These are phyloP conservation scores for Coccyzus lansbergi DNA, from an alignment of 2,797 vertebrate species.

Conservation along the genomic window DNA sequence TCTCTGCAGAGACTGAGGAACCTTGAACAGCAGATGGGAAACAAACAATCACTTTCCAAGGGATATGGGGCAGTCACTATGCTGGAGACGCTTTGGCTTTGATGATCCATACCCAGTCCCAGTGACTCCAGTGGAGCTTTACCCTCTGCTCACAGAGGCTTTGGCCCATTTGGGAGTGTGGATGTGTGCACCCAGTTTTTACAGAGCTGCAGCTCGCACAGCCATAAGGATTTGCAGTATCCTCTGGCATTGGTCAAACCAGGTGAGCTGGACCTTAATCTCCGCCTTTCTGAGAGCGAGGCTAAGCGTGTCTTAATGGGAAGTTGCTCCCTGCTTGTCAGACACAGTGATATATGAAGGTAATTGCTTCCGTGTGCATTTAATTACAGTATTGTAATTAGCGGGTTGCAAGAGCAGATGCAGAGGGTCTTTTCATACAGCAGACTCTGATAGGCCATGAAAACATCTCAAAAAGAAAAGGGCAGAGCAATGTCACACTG, in stretches of 20 bases:
- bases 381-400: slow-evolving; percentile 74
- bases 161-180: accelerated
- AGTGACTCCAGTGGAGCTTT: background rate
- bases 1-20: background rate
- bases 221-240: background rate
- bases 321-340: slow-evolving; percentile 30
- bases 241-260: background rate
- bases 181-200: accelerated
- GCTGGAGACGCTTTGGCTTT: background rate
- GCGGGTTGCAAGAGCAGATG: slow-evolving; percentile 66
- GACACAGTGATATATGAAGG: slow-evolving; percentile 59
- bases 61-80: accelerated
- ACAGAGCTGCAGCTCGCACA: background rate
- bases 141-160: background rate
- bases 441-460: slow-evolving; percentile 46
- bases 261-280: background rate
- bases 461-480: slow-evolving; percentile 59
- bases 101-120: background rate
- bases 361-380: slow-evolving; percentile 54
- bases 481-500: slow-evolving; percentile 64
- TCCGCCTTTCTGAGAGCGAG: background rate
- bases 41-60: background rate
- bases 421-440: slow-evolving; percentile 46
- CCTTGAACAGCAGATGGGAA: background rate
- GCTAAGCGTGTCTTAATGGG: background rate